Base-by-base conservation (phyloP, 2,797 vertebrate genomes). In the Petrocephalus schoutedeni region DNA sequence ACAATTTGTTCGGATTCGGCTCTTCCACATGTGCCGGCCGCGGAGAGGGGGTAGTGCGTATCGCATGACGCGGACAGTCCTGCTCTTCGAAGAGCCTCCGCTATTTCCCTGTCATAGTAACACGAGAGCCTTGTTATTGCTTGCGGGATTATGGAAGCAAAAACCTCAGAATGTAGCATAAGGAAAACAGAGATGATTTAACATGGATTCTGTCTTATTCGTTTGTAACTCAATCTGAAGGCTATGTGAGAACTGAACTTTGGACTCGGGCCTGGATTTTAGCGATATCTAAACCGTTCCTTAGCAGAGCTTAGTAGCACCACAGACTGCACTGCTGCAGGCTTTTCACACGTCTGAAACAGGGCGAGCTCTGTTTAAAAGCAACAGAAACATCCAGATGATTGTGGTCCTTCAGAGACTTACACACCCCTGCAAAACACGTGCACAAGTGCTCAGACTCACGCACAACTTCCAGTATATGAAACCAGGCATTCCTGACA, bases 181-280 rank as follows among this genome's bases (percentile, higher is more conserved):
- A 90, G 89, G 91, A 91, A 93, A 92, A 93, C 90, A 90, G 90
- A 91, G 93, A 91, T 87, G 92, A 93, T 90, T 92, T 89, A 88
- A 93, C 86, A 16, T 82, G 89, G 88, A 89, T 90, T 89, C 93
- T 93, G 94, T 94, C 93, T 92, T 91, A 92, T 92, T 87, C 92
- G 94, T 93, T 89, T 93, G 94, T 94, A 94, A 95, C 89, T 88
- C 88, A 92, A 94, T 91, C 91, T 94, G 94, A 95, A 74, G 89
- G 89, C 89, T 91, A 85, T 74, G 89, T 93, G 92, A 93, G 92
- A 95, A 95, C 93, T 93, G 91, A 93, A 91, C 90, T 90, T 91
- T 93, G 89, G 89, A 91, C 41, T 28, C 87, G 86, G 92, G 91
- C 91, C 91, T 93, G 88, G 89, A 87, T 92, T 93, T 94, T 93